Conservation (phyloP, 2,113 vertebrate species). For the Tor tambroides region DNA sequence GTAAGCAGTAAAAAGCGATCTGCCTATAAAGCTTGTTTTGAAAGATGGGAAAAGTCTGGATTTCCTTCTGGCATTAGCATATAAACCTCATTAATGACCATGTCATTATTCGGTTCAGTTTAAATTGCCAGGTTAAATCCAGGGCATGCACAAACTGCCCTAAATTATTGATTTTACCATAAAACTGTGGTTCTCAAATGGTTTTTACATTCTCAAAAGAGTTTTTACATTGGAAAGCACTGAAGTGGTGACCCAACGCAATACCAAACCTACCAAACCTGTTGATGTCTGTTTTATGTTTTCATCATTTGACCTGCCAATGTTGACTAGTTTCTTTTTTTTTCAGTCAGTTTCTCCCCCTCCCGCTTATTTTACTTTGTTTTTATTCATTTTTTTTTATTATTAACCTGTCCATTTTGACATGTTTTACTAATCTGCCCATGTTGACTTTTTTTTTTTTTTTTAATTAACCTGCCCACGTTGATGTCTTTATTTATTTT, state of each 20-base stretch:
- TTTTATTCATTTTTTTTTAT: not conserved
- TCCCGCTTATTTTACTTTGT: not conserved
- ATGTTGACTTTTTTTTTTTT: no score
- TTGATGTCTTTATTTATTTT: no score
- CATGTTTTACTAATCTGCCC: no score
- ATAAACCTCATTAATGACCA: slow-evolving; percentile 78
- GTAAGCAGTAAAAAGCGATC: slow-evolving; percentile 70
- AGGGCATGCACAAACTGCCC: slow-evolving; percentile 61
- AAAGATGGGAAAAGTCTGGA: slow-evolving; percentile 57
- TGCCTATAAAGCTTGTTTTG: slow-evolving; percentile 41
- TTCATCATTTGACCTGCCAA: not conserved
- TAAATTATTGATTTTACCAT: slow-evolving; percentile 65
- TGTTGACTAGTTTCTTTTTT: not conserved
- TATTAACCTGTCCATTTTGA: not conserved
- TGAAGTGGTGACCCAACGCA: not conserved
- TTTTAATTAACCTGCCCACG: no score
- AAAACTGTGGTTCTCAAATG: not conserved
- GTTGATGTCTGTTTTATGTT: not conserved
- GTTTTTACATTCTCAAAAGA: not conserved
- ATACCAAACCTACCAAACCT: not conserved
- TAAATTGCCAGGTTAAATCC: slow-evolving; percentile 49
- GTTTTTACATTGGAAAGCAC: not conserved
- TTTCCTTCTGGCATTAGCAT: slow-evolving; percentile 71
- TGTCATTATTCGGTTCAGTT: slow-evolving; percentile 78
- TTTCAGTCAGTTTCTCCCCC: no score